phyloP scores from a whole-genome alignment of 2,888 invertebrate species.

The Leptinotarsa rubiginosa region DNA sequence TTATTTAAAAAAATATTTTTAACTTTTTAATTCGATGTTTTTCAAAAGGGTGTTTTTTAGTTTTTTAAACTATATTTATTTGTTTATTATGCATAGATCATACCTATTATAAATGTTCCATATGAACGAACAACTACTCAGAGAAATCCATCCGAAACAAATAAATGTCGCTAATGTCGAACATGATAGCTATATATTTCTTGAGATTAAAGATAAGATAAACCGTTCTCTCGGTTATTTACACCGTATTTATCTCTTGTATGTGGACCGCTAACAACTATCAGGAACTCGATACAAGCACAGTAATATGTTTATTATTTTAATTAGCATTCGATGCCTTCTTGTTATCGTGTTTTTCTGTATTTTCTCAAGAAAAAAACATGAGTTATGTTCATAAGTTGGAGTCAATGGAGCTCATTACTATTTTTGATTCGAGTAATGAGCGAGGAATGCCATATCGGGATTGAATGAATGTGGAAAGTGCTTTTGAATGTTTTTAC shows the following conservation, averaged over 20 bases:
- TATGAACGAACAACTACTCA: constrained; percentile 3
- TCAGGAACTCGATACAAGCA: constrained; percentile 23
- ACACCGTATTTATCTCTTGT: constrained; percentile 19
- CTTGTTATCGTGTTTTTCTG: constrained; percentile 33
- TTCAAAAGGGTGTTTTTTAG: too few relatives aligned
- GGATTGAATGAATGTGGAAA: not conserved
- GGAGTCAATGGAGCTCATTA: constrained; percentile 18
- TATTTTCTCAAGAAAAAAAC: constrained; percentile 4
- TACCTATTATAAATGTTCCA: constrained; percentile 11
- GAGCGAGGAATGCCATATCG: constrained; percentile 15
- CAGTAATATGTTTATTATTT: constrained; percentile 41
- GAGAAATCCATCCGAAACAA: not conserved
- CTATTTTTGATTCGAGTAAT: not conserved
- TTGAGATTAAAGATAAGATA: constrained; percentile 27
- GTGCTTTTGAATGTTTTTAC: not conserved
- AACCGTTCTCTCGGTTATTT: constrained; percentile 1
- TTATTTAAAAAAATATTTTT: too few relatives aligned
- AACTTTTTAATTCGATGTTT: too few relatives aligned
- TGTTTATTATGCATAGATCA: not conserved
- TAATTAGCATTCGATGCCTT: constrained; percentile 27
- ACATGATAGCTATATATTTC: constrained; percentile 29
- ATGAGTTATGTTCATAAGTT: constrained; percentile 34
- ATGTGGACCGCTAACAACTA: constrained; percentile 21
- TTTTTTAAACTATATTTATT: too few relatives aligned
- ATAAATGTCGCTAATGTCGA: constrained; percentile 26